These are phyloP conservation scores for Enteromius paludinosus DNA, from an alignment of 2,797 vertebrate species.

Conservation along the genomic window DNA sequence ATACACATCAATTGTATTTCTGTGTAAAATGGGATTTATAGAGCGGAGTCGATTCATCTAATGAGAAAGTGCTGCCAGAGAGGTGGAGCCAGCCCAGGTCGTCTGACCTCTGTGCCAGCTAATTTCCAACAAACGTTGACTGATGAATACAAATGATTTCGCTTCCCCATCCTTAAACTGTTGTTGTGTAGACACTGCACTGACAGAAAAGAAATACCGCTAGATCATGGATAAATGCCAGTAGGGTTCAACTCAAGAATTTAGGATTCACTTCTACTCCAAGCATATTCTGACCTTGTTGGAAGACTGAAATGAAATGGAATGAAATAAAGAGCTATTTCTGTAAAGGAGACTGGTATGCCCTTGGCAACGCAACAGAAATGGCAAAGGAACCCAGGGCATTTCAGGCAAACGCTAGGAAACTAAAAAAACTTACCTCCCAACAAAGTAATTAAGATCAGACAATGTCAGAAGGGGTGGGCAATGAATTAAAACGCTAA, in stretches of 20 bases:
- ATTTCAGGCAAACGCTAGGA: slow-evolving; percentile 25
- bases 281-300: slow-evolving; percentile 29
- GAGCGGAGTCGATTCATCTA: slow-evolving; percentile 35
- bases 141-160: slow-evolving; percentile 48
- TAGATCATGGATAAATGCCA: slow-evolving; percentile 8
- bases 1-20: slow-evolving; percentile 41
- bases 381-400: slow-evolving; percentile 14
- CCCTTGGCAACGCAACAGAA: slow-evolving; percentile 35
- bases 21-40: slow-evolving; percentile 49
- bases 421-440: slow-evolving; percentile 33
- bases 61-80: slow-evolving; percentile 34
- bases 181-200: slow-evolving; percentile 13
- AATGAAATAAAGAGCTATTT: slow-evolving; percentile 38
- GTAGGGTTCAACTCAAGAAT: neutral
- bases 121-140: slow-evolving; percentile 35
- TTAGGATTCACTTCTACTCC: slow-evolving; percentile 2
- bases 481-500: slow-evolving; percentile 59
- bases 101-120: slow-evolving; percentile 31
- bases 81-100: slow-evolving; percentile 26
- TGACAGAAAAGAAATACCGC: slow-evolving; percentile 13
- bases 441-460: slow-evolving; percentile 46
- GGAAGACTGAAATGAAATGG: slow-evolving; percentile 15
- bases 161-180: slow-evolving; percentile 17
- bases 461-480: slow-evolving; percentile 29
- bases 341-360: neutral